These are phyloP conservation scores for Maccullochella peelii DNA, from an alignment of 2,113 vertebrate genomes.

Conservation along the genomic window DNA sequence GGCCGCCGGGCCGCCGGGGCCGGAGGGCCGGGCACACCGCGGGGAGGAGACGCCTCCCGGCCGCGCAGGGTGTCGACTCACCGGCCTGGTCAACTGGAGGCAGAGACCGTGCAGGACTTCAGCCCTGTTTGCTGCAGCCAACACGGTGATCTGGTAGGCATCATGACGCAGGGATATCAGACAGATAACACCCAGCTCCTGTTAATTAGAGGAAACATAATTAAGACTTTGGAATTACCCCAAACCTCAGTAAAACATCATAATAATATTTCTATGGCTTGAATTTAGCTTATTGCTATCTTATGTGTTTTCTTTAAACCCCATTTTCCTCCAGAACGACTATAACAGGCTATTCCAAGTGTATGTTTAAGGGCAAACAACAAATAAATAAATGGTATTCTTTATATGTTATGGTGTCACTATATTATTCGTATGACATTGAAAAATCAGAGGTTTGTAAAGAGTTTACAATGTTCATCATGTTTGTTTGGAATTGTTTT, in stretches of 20 bases:
- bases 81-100: slow-evolving; percentile 85
- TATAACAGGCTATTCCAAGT: neutral
- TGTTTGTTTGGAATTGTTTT: neutral
- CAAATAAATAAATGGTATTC: neutral
- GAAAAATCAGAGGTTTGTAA: neutral
- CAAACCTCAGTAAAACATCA: neutral
- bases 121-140: slow-evolving; percentile 86
- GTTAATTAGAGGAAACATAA: neutral
- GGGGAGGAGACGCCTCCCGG: slow-evolving; percentile 12
- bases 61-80: slow-evolving; percentile 39
- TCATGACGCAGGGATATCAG: slow-evolving; percentile 72
- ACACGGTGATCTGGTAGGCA: slow-evolving; percentile 76
- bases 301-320: neutral
- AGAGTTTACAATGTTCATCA: neutral
- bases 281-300: neutral
- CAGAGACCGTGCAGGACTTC: slow-evolving; percentile 85
- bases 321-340: neutral
- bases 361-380: neutral
- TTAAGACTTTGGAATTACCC: neutral
- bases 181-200: neutral
- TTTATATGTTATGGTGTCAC: neutral
- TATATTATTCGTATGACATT: neutral
- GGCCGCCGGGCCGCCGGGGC: slow-evolving; percentile 23
- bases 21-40: neutral
- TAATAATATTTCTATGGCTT: neutral